Evolutionary conservation across 1,140 invertebrate species (phyloP), one percentile per base, ranked within the genome.

Genomic region (Drosophila murphyi): DNA sequence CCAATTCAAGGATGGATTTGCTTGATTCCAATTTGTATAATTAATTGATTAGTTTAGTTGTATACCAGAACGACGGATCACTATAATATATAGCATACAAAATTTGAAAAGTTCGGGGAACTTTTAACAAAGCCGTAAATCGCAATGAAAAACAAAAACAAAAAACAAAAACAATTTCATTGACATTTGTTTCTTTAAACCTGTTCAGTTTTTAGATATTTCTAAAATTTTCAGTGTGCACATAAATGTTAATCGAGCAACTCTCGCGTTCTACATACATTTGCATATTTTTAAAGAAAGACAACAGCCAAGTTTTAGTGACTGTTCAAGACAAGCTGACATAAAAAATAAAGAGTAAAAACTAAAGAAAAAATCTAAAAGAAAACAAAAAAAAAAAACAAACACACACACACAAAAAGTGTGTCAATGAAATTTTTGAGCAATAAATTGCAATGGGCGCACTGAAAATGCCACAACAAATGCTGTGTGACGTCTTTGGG

Each of bases 351-450:
- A 8, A 63, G 28, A 45, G 20, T 68, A 48, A 61, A 73, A 20
- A 37, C 29, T 12, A 35, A 29, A 3, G 51, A 37, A 52, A 41
- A 71, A 56, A 48, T 31, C 2, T 10, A 41, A 41, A 56, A 12
- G 39, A 56, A 37, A 60, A 37, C 50, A 35, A 50, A 62, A 70
- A 60, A 37, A 56, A 35, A 50, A 62, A 70, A 43, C 31, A 32
- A 43, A 54, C 32, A 56, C 29, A 63, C 34, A 61, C 7, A 12
- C 43, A 12, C 31, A 34, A 75, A 80, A 88, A 78, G 32, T 88
- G 85, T 88, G 85, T 88, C 83, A 88, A 88, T 88, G 83, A 89
- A 89, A 85, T 89, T 80, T 72, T 78, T 71, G 65, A 80, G 79
- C 72, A 72, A 60, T 68, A 71, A 65, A 80, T 69, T 89, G 77